These are phyloP conservation scores for Drosophila pseudoananassae DNA, from an alignment of 1,140 invertebrate genomes.

Conservation along the genomic window DNA sequence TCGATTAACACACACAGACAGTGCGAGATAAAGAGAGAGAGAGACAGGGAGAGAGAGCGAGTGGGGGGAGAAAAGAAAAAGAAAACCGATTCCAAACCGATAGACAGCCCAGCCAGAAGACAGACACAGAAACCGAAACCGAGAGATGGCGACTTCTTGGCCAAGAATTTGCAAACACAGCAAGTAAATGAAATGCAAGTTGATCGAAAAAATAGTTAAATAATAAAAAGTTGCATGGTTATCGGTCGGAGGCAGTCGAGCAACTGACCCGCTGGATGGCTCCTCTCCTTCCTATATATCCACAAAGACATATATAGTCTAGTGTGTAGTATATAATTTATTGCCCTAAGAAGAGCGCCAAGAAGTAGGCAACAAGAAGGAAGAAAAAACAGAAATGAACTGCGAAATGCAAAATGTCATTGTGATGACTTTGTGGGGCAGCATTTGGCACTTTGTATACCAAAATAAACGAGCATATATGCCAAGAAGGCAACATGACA, in stretches of 20 bases:
- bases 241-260: conserved; percentile 38
- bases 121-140: conserved; percentile 17
- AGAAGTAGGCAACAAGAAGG: conserved; percentile 37
- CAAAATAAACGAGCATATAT: conserved; percentile 38
- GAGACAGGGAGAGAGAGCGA: too few relatives aligned
- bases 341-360: neutral
- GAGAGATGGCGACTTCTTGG: conserved; percentile 27
- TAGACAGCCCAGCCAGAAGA: neutral
- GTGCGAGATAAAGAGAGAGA: neutral
- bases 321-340: conserved; percentile 21
- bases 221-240: conserved; percentile 27
- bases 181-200: conserved; percentile 10
- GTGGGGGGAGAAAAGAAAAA: neutral
- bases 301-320: neutral
- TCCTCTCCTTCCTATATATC: neutral
- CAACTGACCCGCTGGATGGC: conserved; percentile 25
- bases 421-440: conserved; percentile 58
- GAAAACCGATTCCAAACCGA: conserved; percentile 1
- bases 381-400: conserved; percentile 27
- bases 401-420: conserved; percentile 60
- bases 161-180: conserved; percentile 61
- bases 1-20: neutral
- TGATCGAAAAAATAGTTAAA: conserved; percentile 4
- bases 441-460: conserved; percentile 46
- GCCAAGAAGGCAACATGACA: conserved; percentile 34